Evolutionary conservation across 2,888 invertebrate species (phyloP).

Genomic region (Zhuqinia jingwanae): DNA sequence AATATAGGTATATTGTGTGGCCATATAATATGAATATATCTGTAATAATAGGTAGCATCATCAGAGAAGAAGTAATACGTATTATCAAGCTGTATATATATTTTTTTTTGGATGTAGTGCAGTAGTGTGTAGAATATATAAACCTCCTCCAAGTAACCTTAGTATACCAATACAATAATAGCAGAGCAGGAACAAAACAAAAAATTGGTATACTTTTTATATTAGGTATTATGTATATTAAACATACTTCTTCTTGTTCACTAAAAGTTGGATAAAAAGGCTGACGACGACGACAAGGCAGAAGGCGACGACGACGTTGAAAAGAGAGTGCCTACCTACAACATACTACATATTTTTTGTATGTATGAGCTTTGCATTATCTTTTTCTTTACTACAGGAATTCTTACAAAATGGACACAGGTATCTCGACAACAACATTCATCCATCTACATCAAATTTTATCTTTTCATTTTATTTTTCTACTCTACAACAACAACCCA

Average conservation of each 20-base stretch:
- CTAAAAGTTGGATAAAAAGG: no score
- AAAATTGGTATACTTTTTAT: slow-evolving; percentile 6
- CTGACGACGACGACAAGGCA: not conserved
- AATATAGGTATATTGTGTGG: slow-evolving; percentile 1
- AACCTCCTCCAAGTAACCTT: not conserved
- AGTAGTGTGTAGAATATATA: not conserved
- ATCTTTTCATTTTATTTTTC: no score
- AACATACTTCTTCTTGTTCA: no score
- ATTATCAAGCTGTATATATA: not conserved
- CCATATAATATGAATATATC: not conserved
- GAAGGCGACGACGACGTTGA: not conserved
- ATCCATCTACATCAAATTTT: slow-evolving; percentile 51
- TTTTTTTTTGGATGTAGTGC: not conserved
- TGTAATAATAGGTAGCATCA: not conserved
- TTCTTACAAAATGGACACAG: slow-evolving; percentile 59
- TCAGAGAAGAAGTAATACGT: not conserved
- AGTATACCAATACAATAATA: not conserved
- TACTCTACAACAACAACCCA: not conserved
- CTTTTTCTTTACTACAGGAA: not conserved
- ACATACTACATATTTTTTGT: no score
- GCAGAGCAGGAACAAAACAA: no score
- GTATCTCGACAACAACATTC: slow-evolving; percentile 47
- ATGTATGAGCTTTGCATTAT: slow-evolving; percentile 39
- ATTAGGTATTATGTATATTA: no score
- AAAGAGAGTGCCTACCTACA: no score